Evolutionary conservation across 2,113 vertebrate species (phyloP).

Genomic region (Gnathonemus echidnorhynchus): DNA sequence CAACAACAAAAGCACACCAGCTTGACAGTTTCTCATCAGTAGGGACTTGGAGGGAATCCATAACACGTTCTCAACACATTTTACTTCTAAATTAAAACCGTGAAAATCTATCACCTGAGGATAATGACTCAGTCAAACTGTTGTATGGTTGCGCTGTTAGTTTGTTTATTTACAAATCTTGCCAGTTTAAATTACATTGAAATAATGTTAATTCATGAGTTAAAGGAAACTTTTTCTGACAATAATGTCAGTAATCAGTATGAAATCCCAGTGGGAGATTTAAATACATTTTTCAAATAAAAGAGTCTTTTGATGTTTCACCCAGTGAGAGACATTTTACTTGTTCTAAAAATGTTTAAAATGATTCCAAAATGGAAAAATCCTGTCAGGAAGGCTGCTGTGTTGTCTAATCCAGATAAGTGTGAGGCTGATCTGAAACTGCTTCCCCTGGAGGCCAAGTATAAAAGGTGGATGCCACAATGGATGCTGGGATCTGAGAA

Average conservation of each 20-base stretch:
- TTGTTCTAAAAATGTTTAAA: background rate
- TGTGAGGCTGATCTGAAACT: background rate
- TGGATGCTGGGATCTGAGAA: background rate
- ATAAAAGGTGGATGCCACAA: background rate
- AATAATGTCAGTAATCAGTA: background rate
- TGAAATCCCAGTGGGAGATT: background rate
- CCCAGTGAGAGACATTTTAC: background rate
- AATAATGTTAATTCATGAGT: background rate
- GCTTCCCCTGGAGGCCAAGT: background rate
- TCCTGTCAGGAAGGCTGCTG: background rate
- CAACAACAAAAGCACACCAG: background rate
- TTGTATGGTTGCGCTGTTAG: background rate
- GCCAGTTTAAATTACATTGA: background rate
- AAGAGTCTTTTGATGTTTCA: background rate
- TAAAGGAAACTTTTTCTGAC: background rate
- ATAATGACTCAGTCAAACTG: background rate
- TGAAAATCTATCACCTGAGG: background rate
- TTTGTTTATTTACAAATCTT: background rate
- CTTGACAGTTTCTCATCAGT: background rate
- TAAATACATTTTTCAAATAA: background rate
- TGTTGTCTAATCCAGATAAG: background rate
- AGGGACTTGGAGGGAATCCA: background rate
- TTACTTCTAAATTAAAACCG: background rate
- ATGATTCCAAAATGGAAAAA: background rate
- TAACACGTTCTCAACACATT: background rate